Evolutionary conservation across 2,113 vertebrate genomes (phyloP), one percentile per base, ranked within the genome.

Genomic region (Odobenus rosmarus): DNA sequence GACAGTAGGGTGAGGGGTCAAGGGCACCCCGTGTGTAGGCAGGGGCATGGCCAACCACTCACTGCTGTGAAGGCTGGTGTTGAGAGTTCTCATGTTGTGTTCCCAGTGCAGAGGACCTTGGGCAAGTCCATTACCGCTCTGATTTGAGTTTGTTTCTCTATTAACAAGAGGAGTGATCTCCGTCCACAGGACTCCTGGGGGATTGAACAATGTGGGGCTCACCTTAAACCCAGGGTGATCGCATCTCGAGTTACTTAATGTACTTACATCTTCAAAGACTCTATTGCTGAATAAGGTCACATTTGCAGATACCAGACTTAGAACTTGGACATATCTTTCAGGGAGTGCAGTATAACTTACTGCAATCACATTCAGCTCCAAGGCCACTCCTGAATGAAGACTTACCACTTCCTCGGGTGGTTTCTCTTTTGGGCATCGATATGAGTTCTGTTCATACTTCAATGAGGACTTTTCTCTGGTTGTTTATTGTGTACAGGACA

Each of bases 351-450:
- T 55, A 39, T 4, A 28, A 24, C 28, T 16, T 36, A 36, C 15
- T 18, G 0, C n/a, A 49, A 0, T 55, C n/a, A 1, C 10, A 12
- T 10, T n/a, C 28, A 42, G 8, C 79, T 69, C 51, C 15, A 23
- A 10, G 31, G 2, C 51, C 0, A 1, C 15, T 76, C 14, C 28
- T 26, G 4, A 51, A 13, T 16, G 36, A 94, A 28, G 61, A n/a
- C 5, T 3, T 51, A 31, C 0, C 1, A 0, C 21, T 53, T 28
- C 72, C 51, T 33, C 0, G 6, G 16, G 21, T 9, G 42, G 28
- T 24, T 18, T 59, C 11, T 57, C 39, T 49, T 42, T 18, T 7
- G 53, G 55, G 33, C 1, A 6, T 24, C n/a, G 9, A 51, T 7
- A 8, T 7, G 26, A 53, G 7, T 67, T 67, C 39, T 42, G 18